phyloP scores from a whole-genome alignment of 2,888 invertebrate genomes.

The Harpalus rufipes region DNA sequence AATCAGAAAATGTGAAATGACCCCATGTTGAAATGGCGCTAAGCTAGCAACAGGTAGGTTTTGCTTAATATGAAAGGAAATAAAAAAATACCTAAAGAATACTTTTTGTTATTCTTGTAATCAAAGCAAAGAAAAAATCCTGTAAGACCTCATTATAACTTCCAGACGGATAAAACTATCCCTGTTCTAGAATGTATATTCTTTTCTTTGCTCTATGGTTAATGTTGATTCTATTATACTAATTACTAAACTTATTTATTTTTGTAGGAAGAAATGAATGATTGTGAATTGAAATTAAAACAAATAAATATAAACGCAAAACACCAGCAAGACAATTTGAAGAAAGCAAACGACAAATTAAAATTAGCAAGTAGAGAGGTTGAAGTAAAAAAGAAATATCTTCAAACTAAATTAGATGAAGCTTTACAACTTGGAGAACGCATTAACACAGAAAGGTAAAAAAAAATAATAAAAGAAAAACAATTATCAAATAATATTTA shows the following conservation, averaged over 20 bases:
- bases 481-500: neutral
- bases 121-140: no score
- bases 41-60: no score
- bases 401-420: conserved; percentile 75
- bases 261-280: conserved; percentile 78
- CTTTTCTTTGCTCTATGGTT: no score
- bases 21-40: no score
- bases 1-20: no score
- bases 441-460: conserved; percentile 78
- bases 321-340: conserved; percentile 71
- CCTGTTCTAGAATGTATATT: no score
- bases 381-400: conserved; percentile 76
- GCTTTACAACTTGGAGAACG: conserved; percentile 78
- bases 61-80: no score
- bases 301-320: conserved; percentile 72
- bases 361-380: conserved; percentile 73
- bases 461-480: conserved; percentile 28
- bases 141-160: no score
- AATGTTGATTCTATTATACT: neutral
- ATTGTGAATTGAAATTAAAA: conserved; percentile 77
- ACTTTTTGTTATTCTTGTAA: no score
- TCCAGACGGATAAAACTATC: no score
- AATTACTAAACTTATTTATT: conserved; percentile 19
- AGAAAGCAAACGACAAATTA: conserved; percentile 71
- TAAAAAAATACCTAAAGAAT: no score